Evolutionary conservation across 2,888 invertebrate species (phyloP).

Genomic region (Cotesia congregata): DNA sequence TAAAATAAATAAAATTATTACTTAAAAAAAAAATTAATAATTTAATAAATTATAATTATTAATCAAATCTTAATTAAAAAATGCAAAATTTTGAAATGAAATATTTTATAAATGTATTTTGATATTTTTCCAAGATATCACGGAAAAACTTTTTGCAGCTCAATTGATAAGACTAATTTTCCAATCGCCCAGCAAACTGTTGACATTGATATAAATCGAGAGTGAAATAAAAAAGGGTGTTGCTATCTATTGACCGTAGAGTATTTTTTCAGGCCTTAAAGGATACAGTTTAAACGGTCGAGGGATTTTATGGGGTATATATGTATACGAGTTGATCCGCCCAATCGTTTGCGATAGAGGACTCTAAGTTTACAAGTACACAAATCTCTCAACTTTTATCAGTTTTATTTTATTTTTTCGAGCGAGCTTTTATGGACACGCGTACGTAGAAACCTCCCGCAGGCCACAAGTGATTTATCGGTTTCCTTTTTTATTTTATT

Average conservation of each 20-base stretch:
- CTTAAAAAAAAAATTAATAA: too few relatives aligned
- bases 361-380: slow-evolving; percentile 60
- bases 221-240: background rate
- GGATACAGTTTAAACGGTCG: slow-evolving; percentile 57
- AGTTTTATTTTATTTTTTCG: slow-evolving; percentile 5
- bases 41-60: too few relatives aligned
- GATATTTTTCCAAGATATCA: too few relatives aligned
- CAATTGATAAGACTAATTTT: too few relatives aligned
- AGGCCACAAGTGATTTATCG: slow-evolving; percentile 38
- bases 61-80: too few relatives aligned
- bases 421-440: background rate
- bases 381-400: slow-evolving; percentile 57
- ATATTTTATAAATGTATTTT: too few relatives aligned
- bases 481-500: slow-evolving; percentile 43
- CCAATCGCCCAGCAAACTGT: background rate
- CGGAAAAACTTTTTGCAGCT: too few relatives aligned
- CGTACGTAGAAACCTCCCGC: slow-evolving; percentile 4
- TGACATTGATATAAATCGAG: background rate
- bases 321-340: slow-evolving; percentile 66
- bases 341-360: slow-evolving; percentile 68
- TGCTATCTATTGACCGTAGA: background rate
- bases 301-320: slow-evolving; percentile 47
- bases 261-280: slow-evolving; percentile 41
- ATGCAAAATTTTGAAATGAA: too few relatives aligned
- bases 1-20: too few relatives aligned